Evolutionary conservation across 2,888 invertebrate species (phyloP), one percentile per base, ranked within the genome.

Genomic region (Ectemnius cavifrons): DNA sequence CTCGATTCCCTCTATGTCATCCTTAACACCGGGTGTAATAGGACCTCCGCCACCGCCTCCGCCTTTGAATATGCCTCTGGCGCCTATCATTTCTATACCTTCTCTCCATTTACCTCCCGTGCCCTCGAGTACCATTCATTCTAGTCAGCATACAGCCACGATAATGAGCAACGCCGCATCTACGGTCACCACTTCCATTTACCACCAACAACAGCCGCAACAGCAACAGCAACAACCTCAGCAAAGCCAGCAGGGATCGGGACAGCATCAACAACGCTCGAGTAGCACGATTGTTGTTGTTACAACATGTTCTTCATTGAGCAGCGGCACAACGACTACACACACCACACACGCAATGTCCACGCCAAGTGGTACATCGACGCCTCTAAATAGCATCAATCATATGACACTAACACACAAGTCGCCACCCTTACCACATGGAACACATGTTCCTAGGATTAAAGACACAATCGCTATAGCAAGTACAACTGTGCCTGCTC

Each of bases 281-380:
- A 75, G 27, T 58, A 59, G 68, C 45, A 63, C 63, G 90, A 92
- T 11, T 52, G 52, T 92, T 90, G 91, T 92, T 90, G 90, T 89
- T 89, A 86, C 91, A 78, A 86, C 91, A 79, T 83, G 77, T 63
- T 84, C 88, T 90, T 91, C 91, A 86, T 84, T 87, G 91, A 92
- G 85, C 91, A 92, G 89, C 86, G 89, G 89, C 90, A 92, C 89
- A 89, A 92, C 81, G 91, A 92, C 81, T 81, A 87, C 89, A 2
- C 84, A 85, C 62, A 84, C 84, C 2, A 86, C 86, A 4, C 86
- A 87, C 67, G 82, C 71, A 0, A 57, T 83, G 37, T 67, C 84
- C 1, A 81, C 85, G 4, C 82, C 88, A 0, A 84, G 78, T 20
- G 70, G 70, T 46, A 68, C 71, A 3, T 82, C 84, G 2, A 79